Evolutionary conservation across 1,140 invertebrate species (phyloP).

Genomic region (Acyrthosiphon pisum): DNA sequence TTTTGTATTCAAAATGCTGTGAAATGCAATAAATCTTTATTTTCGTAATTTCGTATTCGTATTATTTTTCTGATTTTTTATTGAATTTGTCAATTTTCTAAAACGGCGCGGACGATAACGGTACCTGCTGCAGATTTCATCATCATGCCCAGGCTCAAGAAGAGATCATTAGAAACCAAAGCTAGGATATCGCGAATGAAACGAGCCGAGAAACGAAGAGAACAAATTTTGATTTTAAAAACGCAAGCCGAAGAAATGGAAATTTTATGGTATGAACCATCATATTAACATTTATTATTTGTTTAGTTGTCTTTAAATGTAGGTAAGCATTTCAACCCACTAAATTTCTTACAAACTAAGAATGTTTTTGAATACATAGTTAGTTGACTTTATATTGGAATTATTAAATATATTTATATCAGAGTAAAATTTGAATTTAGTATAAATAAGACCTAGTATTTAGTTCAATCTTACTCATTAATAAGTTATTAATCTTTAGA

Average conservation of each 20-base stretch:
- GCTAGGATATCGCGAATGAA: conserved; percentile 53
- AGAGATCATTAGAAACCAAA: conserved; percentile 49
- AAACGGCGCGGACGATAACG: background rate
- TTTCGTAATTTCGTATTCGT: background rate
- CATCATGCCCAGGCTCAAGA: conserved; percentile 40
- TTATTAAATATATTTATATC: background rate
- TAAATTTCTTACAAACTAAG: background rate
- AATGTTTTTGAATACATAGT: background rate
- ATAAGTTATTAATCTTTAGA: background rate
- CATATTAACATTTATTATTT: background rate
- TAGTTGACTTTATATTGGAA: background rate
- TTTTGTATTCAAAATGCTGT: conserved; percentile 6
- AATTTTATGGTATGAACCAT: conserved; percentile 49
- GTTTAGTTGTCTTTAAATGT: background rate
- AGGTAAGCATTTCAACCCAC: background rate
- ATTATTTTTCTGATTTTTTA: background rate
- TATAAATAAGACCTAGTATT: background rate
- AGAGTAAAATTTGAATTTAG: background rate
- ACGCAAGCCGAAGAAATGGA: conserved; percentile 55
- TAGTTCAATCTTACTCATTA: background rate
- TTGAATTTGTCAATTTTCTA: background rate
- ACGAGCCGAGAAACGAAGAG: conserved; percentile 49
- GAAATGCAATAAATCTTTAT: background rate
- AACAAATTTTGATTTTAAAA: conserved; percentile 47
- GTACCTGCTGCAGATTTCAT: background rate